phyloP scores from a whole-genome alignment of 2,797 vertebrate species.

The Coregonus sp. region DNA sequence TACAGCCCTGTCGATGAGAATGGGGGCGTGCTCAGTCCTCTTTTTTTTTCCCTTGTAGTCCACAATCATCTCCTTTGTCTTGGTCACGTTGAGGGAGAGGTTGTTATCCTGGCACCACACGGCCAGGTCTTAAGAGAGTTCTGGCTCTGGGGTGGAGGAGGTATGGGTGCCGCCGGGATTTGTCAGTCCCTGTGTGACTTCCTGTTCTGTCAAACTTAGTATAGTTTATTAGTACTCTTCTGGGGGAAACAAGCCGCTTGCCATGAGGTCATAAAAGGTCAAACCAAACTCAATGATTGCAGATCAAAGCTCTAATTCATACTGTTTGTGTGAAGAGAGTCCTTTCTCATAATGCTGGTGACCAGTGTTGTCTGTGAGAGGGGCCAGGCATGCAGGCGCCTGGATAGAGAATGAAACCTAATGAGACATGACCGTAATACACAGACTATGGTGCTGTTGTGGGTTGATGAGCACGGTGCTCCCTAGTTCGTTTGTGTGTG shows the following conservation, averaged over 20 bases:
- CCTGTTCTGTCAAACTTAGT: conserved; percentile 53
- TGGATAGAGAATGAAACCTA: conserved; percentile 2
- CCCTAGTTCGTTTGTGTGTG: background rate
- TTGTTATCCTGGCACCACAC: too few relatives aligned
- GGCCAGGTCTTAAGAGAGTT: too few relatives aligned
- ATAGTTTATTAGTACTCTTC: conserved; percentile 43
- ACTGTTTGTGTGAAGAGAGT: background rate
- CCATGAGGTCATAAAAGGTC: conserved; percentile 10
- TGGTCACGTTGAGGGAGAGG: too few relatives aligned
- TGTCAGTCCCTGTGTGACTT: conserved; percentile 53
- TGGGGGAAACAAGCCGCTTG: conserved; percentile 27
- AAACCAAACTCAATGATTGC: conserved; percentile 14
- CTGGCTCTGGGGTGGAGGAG: background rate
- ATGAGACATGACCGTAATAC: conserved; percentile 11
- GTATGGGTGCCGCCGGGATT: conserved; percentile 38
- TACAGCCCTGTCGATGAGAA: too few relatives aligned
- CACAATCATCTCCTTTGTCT: too few relatives aligned
- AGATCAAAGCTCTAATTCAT: background rate
- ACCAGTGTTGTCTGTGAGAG: background rate
- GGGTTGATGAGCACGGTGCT: background rate
- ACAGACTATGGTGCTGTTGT: background rate
- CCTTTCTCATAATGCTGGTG: background rate
- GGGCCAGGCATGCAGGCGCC: background rate
- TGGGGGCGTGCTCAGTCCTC: too few relatives aligned
- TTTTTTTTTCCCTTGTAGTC: too few relatives aligned